These are phyloP conservation scores for Lumbricus terrestris DNA, from an alignment of 2,888 invertebrate species.

Conservation along the genomic window DNA sequence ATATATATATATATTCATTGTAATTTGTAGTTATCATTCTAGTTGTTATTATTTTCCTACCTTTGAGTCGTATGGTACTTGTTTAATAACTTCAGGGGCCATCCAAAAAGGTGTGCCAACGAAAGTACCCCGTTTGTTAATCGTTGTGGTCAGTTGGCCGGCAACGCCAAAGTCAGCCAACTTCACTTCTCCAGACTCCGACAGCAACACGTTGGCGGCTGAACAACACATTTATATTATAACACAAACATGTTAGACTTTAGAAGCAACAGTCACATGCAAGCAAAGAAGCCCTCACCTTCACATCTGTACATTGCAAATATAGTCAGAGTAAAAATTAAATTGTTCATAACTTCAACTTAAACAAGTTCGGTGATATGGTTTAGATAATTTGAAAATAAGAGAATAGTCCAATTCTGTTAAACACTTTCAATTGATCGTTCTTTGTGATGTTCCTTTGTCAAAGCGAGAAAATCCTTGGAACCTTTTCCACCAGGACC, in stretches of 20 bases:
- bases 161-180: constrained; percentile 69
- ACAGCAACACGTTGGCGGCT: constrained; percentile 95
- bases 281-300: background rate
- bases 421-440: no score
- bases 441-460: no score
- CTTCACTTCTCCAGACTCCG: constrained; percentile 99
- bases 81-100: constrained; percentile 94
- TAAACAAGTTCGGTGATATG: background rate
- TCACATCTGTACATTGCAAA: background rate
- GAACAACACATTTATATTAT: constrained; percentile 32
- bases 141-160: constrained; percentile 58
- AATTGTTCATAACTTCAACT: background rate
- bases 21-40: background rate
- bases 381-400: background rate
- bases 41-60: constrained; percentile 39
- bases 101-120: constrained; percentile 97
- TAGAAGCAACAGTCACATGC: background rate
- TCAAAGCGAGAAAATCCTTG: no score
- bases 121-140: constrained; percentile 88
- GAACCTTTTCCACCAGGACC: no score
- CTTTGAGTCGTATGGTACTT: constrained; percentile 92
- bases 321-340: background rate
- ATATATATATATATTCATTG: background rate
- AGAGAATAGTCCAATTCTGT: background rate
- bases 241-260: background rate